Base-by-base conservation (phyloP, 2,888 invertebrate species). In the Dendrolimus pini region DNA sequence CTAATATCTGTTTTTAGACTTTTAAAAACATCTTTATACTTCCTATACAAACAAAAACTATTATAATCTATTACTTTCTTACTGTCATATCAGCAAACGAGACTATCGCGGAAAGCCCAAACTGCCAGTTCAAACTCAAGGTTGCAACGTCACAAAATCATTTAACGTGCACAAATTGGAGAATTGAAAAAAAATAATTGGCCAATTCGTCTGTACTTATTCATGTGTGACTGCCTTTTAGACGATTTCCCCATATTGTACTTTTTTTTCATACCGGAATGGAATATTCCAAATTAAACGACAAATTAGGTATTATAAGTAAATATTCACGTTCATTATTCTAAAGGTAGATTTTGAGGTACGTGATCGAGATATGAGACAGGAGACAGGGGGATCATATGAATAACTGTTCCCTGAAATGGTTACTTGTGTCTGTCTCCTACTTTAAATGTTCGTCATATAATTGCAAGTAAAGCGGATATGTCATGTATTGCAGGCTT, bases 141-240 rank as follows among this genome's bases (percentile, higher is more conserved):
- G 84, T 67, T 75, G 67, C 72, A 77, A 78, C 78, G 78, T 47
- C 47, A 47, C 78, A 74, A 78, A 69, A 78, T 80, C 74, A 78
- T 74, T 82, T 78, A 77, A 73, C 76, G 75, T 72, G 67, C 72
- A 70, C 72, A 74, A 72, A 74, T 76, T 77, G 72, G 74, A 66
- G 66, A 72, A 65, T 65, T 72, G 69, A 65, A 78, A 77, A 81
- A 82, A 83, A 82, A 80, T 77, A 75, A 82, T 77, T 78, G 78
- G 74, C 72, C 67, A 66, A 64, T 71, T 67, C 65, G 69, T 65
- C 61, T 61, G 68, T 60, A 72, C 66, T 68, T 75, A 77, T 63
- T 80, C 74, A 72, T 73, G 80, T 81, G 76, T 79, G 76, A 80
- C 82, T 68, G 63, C 52, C 58, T 59, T 60, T 59, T 62, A 59